Evolutionary conservation across 2,113 vertebrate genomes (phyloP).

Genomic region (Anguilla rostrata): DNA sequence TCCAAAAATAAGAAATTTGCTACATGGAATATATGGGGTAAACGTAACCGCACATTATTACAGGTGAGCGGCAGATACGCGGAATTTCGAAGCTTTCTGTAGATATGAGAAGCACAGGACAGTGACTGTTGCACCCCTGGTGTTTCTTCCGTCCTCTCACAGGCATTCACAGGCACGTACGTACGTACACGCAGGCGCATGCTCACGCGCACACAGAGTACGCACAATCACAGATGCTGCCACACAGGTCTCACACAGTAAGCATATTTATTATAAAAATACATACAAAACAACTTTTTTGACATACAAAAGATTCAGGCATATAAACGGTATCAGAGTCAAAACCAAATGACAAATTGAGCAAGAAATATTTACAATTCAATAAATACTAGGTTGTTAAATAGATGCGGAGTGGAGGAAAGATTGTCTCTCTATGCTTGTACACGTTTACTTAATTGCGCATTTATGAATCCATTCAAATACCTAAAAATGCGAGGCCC

Average conservation of each 20-base stretch:
- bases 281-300: slow-evolving; percentile 76
- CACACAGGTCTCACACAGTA: slow-evolving; percentile 58
- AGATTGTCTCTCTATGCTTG: slow-evolving; percentile 61
- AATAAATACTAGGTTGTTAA: slow-evolving; percentile 71
- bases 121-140: no score
- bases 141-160: no score
- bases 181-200: no score
- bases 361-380: slow-evolving; percentile 77
- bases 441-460: background rate
- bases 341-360: slow-evolving; percentile 65
- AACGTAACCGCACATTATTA: no score
- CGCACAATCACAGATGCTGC: slow-evolving; percentile 19
- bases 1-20: no score
- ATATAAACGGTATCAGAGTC: slow-evolving; percentile 74
- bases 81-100: no score
- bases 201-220: background rate
- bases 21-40: no score
- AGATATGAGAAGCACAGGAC: no score
- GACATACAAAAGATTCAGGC: slow-evolving; percentile 76
- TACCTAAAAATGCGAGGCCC: background rate
- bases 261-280: slow-evolving; percentile 81
- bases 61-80: no score
- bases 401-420: slow-evolving; percentile 56
- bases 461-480: background rate
- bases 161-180: no score